Percentiles rank a stretch among this genome's conserved stretches.
Evolutionary conservation across 1,140 invertebrate species (phyloP).

Genomic region (Lycorma delicatula): DNA sequence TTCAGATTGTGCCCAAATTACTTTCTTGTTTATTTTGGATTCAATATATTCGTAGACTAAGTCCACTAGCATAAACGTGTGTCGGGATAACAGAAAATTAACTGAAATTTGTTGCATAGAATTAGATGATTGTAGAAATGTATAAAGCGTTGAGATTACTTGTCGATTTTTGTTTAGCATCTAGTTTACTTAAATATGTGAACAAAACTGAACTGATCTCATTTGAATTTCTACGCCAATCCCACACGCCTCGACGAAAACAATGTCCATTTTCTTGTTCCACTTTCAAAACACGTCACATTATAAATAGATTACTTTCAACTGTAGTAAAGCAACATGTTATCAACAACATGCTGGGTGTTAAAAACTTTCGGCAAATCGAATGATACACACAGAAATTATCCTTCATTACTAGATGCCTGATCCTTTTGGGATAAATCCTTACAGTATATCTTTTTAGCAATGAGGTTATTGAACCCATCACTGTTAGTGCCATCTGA

Average conservation of each 20-base stretch:
- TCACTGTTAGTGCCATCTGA: no score
- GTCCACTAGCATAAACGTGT: conserved; percentile 29
- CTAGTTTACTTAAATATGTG: conserved; percentile 18
- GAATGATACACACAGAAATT: not conserved
- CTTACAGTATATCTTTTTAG: conserved; percentile 1
- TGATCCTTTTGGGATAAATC: not conserved
- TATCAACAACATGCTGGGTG: conserved; percentile 26
- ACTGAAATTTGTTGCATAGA: conserved; percentile 9
- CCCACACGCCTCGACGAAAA: conserved; percentile 19
- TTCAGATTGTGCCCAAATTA: conserved; percentile 28
- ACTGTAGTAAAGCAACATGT: conserved; percentile 22
- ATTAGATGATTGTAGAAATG: conserved; percentile 18
- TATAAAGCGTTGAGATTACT: conserved; percentile 21
- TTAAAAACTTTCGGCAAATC: conserved; percentile 16
- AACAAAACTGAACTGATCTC: conserved; percentile 7
- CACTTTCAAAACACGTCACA: conserved; percentile 21
- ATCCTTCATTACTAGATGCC: not conserved
- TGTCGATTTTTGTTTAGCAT: conserved; percentile 30
- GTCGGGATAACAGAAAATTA: conserved; percentile 28
- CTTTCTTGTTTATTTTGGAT: conserved; percentile 17
- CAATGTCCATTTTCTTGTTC: conserved; percentile 16
- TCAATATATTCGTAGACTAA: conserved; percentile 29
- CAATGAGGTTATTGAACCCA: not conserved
- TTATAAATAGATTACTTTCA: conserved; percentile 26
- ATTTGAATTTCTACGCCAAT: conserved; percentile 12